Conservation (phyloP, 2,797 vertebrate genomes). For the Acanthornis magna region DNA sequence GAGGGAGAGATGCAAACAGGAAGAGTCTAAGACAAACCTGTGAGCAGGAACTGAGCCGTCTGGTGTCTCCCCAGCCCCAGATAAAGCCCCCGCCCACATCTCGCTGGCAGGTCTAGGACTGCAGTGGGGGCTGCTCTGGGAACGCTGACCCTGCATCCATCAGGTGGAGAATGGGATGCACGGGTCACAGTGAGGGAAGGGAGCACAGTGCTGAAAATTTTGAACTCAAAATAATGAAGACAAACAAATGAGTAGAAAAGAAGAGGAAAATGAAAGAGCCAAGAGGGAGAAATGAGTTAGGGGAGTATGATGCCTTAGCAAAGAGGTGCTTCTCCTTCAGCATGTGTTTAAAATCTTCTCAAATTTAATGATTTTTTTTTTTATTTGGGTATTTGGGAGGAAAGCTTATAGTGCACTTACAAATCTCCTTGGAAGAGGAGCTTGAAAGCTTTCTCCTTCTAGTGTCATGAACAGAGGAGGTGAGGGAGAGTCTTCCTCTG, state of each 20-base stretch:
- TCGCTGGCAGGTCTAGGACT: background rate
- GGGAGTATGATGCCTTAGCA: background rate
- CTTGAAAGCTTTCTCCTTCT: background rate
- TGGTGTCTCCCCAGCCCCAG: background rate
- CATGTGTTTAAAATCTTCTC: background rate
- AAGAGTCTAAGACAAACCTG: background rate
- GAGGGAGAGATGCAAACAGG: background rate
- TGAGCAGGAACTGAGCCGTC: background rate
- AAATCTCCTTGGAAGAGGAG: background rate
- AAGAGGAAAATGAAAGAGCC: background rate
- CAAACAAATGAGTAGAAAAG: background rate
- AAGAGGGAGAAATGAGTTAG: background rate
- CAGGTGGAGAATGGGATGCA: background rate
- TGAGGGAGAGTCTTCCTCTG: background rate
- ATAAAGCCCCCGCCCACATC: background rate
- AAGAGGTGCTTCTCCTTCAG: background rate
- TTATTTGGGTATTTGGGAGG: background rate
- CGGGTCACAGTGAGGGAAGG: background rate
- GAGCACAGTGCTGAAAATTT: background rate
- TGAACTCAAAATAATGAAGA: background rate
- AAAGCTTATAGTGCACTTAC: background rate
- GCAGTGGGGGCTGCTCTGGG: rapidly evolving
- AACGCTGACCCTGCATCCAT: background rate
- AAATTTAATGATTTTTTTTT: background rate
- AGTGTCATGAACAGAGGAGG: background rate